A percentile compares a stretch with the other conserved stretches of the same genome.
Conservation (phyloP, 2,113 vertebrate species). For the Centropus bengalensis region DNA sequence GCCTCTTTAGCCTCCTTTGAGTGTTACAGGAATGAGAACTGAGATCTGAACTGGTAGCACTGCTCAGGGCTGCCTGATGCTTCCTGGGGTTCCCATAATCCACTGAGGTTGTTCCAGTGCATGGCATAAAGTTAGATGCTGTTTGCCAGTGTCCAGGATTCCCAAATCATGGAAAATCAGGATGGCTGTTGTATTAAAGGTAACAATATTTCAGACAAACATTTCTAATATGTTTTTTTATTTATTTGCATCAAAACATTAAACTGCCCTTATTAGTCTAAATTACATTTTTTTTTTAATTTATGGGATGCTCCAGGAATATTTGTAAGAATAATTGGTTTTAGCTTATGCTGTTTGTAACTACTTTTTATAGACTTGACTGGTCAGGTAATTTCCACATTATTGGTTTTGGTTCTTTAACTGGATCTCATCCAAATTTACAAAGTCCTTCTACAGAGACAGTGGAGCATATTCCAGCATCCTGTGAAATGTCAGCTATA, state of each 20-base stretch:
- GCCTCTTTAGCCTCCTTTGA: neutral
- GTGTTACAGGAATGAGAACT: neutral
- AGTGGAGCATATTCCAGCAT: constrained; percentile 15
- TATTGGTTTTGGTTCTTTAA: constrained; percentile 31
- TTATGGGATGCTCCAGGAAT: neutral
- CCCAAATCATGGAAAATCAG: neutral
- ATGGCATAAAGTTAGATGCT: neutral
- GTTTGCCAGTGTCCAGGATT: neutral
- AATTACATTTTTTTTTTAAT: neutral
- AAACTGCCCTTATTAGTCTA: neutral
- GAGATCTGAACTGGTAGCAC: constrained; percentile 13
- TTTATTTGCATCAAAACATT: neutral
- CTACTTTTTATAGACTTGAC: constrained; percentile 28
- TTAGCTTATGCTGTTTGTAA: neutral
- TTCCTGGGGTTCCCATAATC: neutral
- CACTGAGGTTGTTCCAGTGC: neutral
- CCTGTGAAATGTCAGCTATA: constrained; percentile 11
- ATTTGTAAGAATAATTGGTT: neutral
- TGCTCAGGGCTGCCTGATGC: neutral
- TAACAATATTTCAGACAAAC: neutral
- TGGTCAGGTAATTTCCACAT: constrained; percentile 44
- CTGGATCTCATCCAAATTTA: constrained; percentile 2
- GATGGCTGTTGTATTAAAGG: neutral
- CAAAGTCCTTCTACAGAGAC: constrained; percentile 6
- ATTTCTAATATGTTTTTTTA: neutral